Evolutionary conservation across 2,888 invertebrate species (phyloP).

Genomic region (Diplolepis rosae): DNA sequence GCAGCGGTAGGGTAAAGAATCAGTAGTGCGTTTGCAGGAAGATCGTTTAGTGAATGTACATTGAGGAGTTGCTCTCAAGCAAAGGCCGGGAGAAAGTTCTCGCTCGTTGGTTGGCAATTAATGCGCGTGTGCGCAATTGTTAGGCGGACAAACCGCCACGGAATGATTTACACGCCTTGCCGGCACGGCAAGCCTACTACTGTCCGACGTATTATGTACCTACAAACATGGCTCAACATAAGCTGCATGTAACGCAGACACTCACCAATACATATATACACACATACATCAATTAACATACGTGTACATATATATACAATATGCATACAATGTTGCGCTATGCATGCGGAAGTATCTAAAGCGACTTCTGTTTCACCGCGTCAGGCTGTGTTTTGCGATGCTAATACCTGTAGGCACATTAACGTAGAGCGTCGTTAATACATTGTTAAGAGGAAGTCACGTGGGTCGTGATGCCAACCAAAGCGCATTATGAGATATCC

Average conservation of each 20-base stretch:
- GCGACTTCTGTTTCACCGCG: conserved; percentile 54
- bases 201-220: conserved; percentile 17
- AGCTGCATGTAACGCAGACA: conserved; percentile 35
- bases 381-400: conserved; percentile 49
- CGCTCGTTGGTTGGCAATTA: conserved; percentile 53
- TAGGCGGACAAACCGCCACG: conserved; percentile 50
- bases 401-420: conserved; percentile 46
- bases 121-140: conserved; percentile 53
- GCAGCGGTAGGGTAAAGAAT: neutral
- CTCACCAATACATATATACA: conserved; percentile 29
- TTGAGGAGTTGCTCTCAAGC: neutral
- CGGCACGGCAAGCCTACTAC: conserved; percentile 41
- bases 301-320: conserved; percentile 11
- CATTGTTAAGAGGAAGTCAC: conserved; percentile 51
- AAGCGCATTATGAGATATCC: conserved; percentile 15
- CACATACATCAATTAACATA: conserved; percentile 10
- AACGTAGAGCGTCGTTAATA: conserved; percentile 50
- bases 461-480: conserved; percentile 25
- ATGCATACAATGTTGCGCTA: conserved; percentile 35
- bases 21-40: neutral
- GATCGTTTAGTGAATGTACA: neutral
- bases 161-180: conserved; percentile 52
- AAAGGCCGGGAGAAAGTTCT: conserved; percentile 49
- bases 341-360: conserved; percentile 52
- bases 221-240: neutral